These are phyloP conservation scores for Willowsia nigromaculata DNA, from an alignment of 2,888 invertebrate genomes.

Conservation along the genomic window DNA sequence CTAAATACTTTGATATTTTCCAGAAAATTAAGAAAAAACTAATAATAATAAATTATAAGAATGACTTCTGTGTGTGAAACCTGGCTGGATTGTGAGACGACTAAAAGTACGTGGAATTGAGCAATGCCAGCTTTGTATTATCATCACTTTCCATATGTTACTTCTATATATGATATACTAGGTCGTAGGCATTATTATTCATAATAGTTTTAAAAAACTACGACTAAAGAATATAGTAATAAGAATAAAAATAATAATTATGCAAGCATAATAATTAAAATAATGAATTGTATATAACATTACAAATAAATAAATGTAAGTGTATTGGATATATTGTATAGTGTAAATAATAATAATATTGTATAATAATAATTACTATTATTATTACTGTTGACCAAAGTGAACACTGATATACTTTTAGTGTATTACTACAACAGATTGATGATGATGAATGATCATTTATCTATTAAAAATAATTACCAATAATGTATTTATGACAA, in stretches of 20 bases:
- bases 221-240: background rate
- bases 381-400: constrained; percentile 72
- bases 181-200: background rate
- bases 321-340: background rate
- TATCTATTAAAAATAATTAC: constrained; percentile 72
- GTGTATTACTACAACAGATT: constrained; percentile 71
- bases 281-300: constrained; percentile 14
- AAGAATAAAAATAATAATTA: background rate
- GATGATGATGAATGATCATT: constrained; percentile 70
- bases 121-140: constrained; percentile 71
- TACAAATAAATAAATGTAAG: background rate
- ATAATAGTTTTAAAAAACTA: background rate
- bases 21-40: constrained; percentile 20
- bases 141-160: constrained; percentile 70
- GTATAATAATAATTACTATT: constrained; percentile 67
- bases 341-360: constrained; percentile 41
- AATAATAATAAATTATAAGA: background rate
- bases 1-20: constrained; percentile 70
- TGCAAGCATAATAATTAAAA: background rate
- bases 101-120: constrained; percentile 39
- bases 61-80: constrained; percentile 45
- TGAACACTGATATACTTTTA: constrained; percentile 69
- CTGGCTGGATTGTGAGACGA: constrained; percentile 57
- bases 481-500: constrained; percentile 66
- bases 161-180: background rate